Evolutionary conservation across 1,140 invertebrate genomes (phyloP).

Genomic region (Neocloeon triangulifer): DNA sequence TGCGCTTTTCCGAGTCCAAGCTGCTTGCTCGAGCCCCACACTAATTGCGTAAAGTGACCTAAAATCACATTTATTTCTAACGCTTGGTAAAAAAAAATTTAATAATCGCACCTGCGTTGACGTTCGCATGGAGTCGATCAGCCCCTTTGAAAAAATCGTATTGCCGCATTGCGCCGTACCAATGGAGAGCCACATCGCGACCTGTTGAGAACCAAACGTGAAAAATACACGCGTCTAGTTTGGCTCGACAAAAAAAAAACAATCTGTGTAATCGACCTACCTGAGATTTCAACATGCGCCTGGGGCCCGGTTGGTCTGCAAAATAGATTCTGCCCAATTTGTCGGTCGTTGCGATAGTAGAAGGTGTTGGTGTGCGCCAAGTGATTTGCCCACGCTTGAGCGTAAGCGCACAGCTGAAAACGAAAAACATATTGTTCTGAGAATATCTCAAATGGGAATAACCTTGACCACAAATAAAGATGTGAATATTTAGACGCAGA

Average conservation of each 20-base stretch:
- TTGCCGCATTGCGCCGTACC: conserved; percentile 58
- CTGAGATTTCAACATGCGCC: conserved; percentile 33
- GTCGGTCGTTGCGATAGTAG: conserved; percentile 41
- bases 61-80: conserved; percentile 5
- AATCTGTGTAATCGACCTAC: conserved; percentile 14
- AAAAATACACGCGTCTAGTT: no score
- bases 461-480: background rate
- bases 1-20: conserved; percentile 66
- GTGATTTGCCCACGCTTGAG: conserved; percentile 68
- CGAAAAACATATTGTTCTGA: background rate
- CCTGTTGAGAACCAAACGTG: conserved; percentile 27
- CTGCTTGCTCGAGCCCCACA: conserved; percentile 55
- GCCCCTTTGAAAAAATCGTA: conserved; percentile 53
- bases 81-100: background rate
- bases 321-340: conserved; percentile 54
- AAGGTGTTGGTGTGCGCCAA: conserved; percentile 55
- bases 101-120: conserved; percentile 38
- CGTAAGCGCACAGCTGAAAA: conserved; percentile 47
- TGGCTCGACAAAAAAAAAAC: background rate
- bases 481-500: no score
- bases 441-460: background rate
- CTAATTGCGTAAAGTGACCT: conserved; percentile 81
- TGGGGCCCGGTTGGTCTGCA: conserved; percentile 38
- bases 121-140: conserved; percentile 45
- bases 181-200: conserved; percentile 63